Conservation (phyloP, 2,888 invertebrate genomes). For the Athrips mouffetella region DNA sequence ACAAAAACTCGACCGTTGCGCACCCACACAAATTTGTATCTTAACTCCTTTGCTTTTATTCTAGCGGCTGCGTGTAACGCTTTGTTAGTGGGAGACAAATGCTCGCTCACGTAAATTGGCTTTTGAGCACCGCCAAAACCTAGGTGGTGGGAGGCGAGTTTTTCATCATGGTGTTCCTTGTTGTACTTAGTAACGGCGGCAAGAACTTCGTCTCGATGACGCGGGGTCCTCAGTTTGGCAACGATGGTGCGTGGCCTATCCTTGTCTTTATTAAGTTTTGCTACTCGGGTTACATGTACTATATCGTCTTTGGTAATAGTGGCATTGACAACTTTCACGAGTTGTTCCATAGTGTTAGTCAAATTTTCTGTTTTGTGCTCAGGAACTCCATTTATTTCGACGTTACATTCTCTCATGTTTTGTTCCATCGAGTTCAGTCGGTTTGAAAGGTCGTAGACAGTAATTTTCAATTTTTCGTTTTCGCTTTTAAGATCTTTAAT, state of each 20-base stretch:
- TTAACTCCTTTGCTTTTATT: slow-evolving; percentile 24
- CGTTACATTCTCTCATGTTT: slow-evolving; percentile 22
- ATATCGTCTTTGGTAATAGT: slow-evolving; percentile 18
- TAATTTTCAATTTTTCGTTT: slow-evolving; percentile 17
- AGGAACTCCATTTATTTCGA: slow-evolving; percentile 27
- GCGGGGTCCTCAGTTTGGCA: slow-evolving; percentile 23
- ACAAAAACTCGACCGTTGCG: no score
- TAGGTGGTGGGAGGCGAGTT: slow-evolving; percentile 22
- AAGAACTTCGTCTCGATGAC: slow-evolving; percentile 21
- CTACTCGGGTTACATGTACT: slow-evolving; percentile 22
- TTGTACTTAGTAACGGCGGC: slow-evolving; percentile 23
- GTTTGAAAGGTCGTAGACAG: slow-evolving; percentile 19
- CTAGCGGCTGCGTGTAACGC: slow-evolving; percentile 31
- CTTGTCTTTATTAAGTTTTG: slow-evolving; percentile 21
- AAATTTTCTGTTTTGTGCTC: slow-evolving; percentile 26
- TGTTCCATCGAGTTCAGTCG: slow-evolving; percentile 24
- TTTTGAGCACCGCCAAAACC: slow-evolving; percentile 21
- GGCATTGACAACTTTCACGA: slow-evolving; percentile 16
- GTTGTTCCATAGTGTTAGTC: slow-evolving; percentile 12
- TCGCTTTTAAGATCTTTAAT: slow-evolving; percentile 21
- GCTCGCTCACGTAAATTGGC: slow-evolving; percentile 27
- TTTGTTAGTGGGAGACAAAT: slow-evolving; percentile 27
- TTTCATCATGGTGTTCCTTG: slow-evolving; percentile 21
- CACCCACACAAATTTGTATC: no score
- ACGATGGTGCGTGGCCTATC: slow-evolving; percentile 23